Evolutionary conservation across 92 coral and sea anemone genomes (phyloP).

Genomic region (Palythoa grandis): DNA sequence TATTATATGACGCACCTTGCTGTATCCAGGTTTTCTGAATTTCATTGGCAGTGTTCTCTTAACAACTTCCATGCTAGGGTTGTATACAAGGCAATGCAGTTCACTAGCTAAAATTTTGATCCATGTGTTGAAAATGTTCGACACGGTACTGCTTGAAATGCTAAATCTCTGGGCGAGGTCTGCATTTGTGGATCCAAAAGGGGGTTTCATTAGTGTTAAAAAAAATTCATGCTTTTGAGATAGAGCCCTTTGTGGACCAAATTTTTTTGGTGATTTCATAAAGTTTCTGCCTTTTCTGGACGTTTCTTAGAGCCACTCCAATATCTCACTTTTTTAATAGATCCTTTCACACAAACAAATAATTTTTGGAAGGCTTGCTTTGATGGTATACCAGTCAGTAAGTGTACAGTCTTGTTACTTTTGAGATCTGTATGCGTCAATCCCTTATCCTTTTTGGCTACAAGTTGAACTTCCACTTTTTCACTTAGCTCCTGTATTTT

Average conservation of each 20-base stretch:
- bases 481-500: conserved; percentile 52
- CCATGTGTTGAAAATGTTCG: conserved; percentile 65
- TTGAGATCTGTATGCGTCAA: conserved; percentile 51
- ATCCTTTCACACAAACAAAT: no score
- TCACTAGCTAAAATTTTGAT: conserved; percentile 56
- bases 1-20: conserved; percentile 56
- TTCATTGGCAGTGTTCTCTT: conserved; percentile 62
- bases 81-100: conserved; percentile 58
- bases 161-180: conserved; percentile 69
- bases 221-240: conserved; percentile 63
- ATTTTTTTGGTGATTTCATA: conserved; percentile 55
- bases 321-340: no score
- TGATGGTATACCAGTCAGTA: no score
- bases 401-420: conserved; percentile 51
- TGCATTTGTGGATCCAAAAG: conserved; percentile 65
- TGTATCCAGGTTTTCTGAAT: conserved; percentile 59
- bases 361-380: no score
- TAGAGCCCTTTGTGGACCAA: conserved; percentile 60
- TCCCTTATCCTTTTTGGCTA: conserved; percentile 53
- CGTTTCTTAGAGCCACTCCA: no score
- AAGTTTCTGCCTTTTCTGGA: conserved; percentile 63
- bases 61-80: conserved; percentile 53
- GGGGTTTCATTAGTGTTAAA: conserved; percentile 60
- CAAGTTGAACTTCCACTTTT: conserved; percentile 50
- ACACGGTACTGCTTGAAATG: conserved; percentile 42